A percentile compares a stretch with the other conserved stretches of the same genome.
Conservation (phyloP, 2,797 vertebrate species). For the Danionella dracula region DNA sequence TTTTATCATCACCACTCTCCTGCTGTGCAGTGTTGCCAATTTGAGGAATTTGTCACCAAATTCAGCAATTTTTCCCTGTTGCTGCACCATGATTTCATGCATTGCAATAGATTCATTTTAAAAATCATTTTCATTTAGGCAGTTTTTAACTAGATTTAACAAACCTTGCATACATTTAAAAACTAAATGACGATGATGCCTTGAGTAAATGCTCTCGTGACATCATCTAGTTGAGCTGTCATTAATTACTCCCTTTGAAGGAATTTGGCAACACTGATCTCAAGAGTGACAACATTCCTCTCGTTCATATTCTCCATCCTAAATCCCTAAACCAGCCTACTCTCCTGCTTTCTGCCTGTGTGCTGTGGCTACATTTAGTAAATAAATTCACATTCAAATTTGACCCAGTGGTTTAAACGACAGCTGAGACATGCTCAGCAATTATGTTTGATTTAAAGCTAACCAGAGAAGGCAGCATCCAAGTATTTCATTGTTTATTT, state of each 20-base stretch:
- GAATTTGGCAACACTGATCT: too few relatives aligned
- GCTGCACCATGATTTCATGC: too few relatives aligned
- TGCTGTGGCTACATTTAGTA: neutral
- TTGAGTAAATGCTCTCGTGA: too few relatives aligned
- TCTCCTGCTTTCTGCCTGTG: neutral
- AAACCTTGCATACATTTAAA: too few relatives aligned
- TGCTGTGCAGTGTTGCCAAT: neutral
- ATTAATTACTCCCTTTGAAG: too few relatives aligned
- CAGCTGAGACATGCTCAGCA: neutral
- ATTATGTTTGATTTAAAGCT: neutral
- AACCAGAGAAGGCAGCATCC: constrained; percentile 10
- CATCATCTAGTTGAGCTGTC: too few relatives aligned
- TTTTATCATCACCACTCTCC: constrained; percentile 27
- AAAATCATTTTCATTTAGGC: too few relatives aligned
- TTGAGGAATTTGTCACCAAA: too few relatives aligned
- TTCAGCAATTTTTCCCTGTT: too few relatives aligned
- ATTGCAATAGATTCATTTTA: too few relatives aligned
- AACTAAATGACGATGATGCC: too few relatives aligned
- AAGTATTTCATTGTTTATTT: neutral
- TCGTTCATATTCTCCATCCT: neutral
- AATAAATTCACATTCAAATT: neutral
- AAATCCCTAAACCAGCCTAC: constrained; percentile 10
- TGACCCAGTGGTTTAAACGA: neutral
- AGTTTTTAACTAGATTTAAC: too few relatives aligned
- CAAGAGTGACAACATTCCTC: neutral